These are phyloP conservation scores for Sylvicola cinctus DNA, from an alignment of 2,888 invertebrate genomes.

Conservation along the genomic window DNA sequence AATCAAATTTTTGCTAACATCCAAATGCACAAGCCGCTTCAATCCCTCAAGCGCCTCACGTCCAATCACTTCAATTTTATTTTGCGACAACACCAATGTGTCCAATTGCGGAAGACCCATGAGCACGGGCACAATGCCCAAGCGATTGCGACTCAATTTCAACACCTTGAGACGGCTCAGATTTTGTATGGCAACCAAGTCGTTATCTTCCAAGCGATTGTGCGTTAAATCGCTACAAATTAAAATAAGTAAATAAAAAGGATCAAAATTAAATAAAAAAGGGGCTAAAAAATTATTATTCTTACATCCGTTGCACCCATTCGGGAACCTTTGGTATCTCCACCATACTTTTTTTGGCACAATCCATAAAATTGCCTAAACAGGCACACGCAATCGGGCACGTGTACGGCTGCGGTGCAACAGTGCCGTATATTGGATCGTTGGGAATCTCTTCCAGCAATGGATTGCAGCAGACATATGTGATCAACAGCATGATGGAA, in stretches of 20 bases:
- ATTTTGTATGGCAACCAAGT: conserved; percentile 25
- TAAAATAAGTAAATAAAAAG: conserved; percentile 5
- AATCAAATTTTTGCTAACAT: conserved; percentile 27
- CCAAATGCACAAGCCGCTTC: conserved; percentile 19
- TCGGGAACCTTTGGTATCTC: conserved; percentile 51
- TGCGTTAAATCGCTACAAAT: conserved; percentile 33
- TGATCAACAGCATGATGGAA: too few relatives aligned
- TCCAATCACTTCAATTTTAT: conserved; percentile 54
- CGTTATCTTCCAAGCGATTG: conserved; percentile 29
- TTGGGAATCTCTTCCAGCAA: too few relatives aligned
- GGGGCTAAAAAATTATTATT: conserved; percentile 6
- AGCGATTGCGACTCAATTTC: conserved; percentile 67
- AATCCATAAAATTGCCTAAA: conserved; percentile 52
- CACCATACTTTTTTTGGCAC: conserved; percentile 46
- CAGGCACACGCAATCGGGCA: conserved; percentile 51
- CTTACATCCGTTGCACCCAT: conserved; percentile 59
- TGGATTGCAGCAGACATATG: too few relatives aligned
- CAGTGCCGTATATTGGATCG: too few relatives aligned
- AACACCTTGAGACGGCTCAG: conserved; percentile 29
- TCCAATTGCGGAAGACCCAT: conserved; percentile 50
- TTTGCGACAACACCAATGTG: conserved; percentile 57
- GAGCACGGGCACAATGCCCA: conserved; percentile 61
- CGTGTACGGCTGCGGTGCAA: too few relatives aligned
- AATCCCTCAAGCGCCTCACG: conserved; percentile 78
- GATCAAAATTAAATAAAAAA: conserved; percentile 4